A percentile compares a stretch with the other conserved stretches of the same genome.
phyloP scores from a whole-genome alignment of 2,113 vertebrate genomes.

The Delphinus delphis region DNA sequence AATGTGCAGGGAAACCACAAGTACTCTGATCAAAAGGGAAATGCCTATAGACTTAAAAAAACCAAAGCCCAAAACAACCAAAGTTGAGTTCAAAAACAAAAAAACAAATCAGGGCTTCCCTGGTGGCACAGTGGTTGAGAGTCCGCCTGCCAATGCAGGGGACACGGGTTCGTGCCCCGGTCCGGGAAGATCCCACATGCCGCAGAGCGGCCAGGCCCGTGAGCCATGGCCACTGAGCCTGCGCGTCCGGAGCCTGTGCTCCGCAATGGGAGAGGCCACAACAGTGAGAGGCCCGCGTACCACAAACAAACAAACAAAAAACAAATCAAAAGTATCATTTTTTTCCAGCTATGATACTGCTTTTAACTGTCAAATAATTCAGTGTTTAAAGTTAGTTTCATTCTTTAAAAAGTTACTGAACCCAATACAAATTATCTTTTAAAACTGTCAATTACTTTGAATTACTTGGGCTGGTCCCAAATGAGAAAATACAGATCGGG shows the following conservation, averaged over 20 bases:
- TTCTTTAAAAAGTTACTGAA: constrained; percentile 15
- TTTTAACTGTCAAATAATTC: constrained; percentile 10
- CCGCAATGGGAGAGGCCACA: too few relatives aligned
- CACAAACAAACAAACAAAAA: too few relatives aligned
- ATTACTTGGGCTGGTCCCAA: background rate
- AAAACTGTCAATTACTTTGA: background rate
- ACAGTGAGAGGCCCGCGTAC: too few relatives aligned
- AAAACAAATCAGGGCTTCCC: background rate
- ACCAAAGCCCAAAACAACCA: background rate
- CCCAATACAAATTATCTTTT: background rate
- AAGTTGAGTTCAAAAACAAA: background rate
- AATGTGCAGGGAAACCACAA: background rate
- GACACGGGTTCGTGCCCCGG: too few relatives aligned
- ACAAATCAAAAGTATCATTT: background rate
- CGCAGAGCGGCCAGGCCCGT: too few relatives aligned
- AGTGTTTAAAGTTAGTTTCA: background rate
- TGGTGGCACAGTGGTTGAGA: too few relatives aligned
- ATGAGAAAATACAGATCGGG: background rate
- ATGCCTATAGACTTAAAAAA: background rate
- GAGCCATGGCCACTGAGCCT: too few relatives aligned
- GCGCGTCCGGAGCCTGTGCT: too few relatives aligned
- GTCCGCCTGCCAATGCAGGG: too few relatives aligned
- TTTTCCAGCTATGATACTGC: background rate
- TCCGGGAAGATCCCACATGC: too few relatives aligned
- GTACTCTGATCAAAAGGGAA: background rate